Conservation (phyloP, 2,113 vertebrate genomes). For the Microcebus lehilahytsara region DNA sequence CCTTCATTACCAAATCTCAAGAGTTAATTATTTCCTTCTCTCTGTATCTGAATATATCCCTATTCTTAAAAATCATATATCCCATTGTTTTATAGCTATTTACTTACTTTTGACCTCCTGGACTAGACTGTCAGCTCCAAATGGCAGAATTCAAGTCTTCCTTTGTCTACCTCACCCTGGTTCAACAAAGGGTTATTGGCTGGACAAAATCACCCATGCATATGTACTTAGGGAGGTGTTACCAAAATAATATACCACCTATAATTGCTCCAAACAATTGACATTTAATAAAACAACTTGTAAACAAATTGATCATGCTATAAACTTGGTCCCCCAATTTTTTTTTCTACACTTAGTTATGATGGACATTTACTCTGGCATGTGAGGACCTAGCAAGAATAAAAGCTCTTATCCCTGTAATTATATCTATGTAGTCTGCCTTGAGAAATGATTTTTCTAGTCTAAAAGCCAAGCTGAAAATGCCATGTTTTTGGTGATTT, state of each 20-base stretch:
- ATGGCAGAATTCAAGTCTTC: background rate
- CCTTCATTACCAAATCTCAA: background rate
- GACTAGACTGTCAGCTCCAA: background rate
- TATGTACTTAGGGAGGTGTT: background rate
- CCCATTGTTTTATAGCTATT: background rate
- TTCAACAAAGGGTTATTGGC: background rate
- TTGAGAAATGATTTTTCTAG: slow-evolving; percentile 48
- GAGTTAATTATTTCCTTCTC: background rate
- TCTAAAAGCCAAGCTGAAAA: slow-evolving; percentile 55
- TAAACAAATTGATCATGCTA: background rate
- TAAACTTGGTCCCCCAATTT: background rate
- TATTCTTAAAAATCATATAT: background rate
- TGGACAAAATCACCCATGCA: background rate
- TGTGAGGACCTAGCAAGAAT: background rate
- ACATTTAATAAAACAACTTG: slow-evolving; percentile 35
- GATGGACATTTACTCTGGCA: slow-evolving; percentile 22
- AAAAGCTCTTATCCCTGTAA: slow-evolving; percentile 21
- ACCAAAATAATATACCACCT: background rate
- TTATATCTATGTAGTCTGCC: slow-evolving; percentile 35
- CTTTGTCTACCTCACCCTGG: background rate
- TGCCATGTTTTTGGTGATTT: slow-evolving; percentile 64
- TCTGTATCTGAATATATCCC: background rate
- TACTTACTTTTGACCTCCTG: background rate
- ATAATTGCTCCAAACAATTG: background rate
- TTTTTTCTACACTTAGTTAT: slow-evolving; percentile 23